phyloP scores from a whole-genome alignment of 2,888 invertebrate species.

The Serripes groenlandicus region DNA sequence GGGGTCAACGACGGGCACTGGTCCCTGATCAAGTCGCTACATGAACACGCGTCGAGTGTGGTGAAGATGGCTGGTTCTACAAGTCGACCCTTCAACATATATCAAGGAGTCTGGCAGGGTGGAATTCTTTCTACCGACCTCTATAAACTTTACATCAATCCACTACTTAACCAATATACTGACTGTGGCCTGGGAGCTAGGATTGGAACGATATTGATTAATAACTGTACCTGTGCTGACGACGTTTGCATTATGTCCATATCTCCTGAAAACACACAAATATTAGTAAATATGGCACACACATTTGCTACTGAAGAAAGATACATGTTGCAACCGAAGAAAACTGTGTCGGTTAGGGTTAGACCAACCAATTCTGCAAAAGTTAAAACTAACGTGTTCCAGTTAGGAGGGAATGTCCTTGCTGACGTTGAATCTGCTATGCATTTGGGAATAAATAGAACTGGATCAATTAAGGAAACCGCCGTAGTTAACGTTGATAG shows the following conservation, averaged over 20 bases:
- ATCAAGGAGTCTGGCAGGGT: conserved; percentile 6
- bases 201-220: background rate
- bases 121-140: background rate
- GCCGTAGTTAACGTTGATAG: background rate
- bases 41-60: background rate
- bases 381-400: background rate
- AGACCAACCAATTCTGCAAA: too few species aligned
- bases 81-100: background rate
- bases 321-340: background rate
- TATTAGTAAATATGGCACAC: background rate
- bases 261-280: background rate
- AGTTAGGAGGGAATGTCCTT: background rate
- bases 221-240: background rate
- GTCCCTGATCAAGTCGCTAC: background rate
- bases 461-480: background rate
- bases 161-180: background rate
- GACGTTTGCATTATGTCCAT: background rate
- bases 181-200: background rate
- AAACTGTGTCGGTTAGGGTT: too few species aligned
- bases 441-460: conserved; percentile 1
- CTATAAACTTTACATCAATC: background rate
- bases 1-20: background rate
- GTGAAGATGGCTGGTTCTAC: background rate
- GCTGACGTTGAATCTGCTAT: background rate
- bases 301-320: background rate